Base-by-base conservation (phyloP, 2,797 vertebrate species). In the Lacerta bilineata region DNA sequence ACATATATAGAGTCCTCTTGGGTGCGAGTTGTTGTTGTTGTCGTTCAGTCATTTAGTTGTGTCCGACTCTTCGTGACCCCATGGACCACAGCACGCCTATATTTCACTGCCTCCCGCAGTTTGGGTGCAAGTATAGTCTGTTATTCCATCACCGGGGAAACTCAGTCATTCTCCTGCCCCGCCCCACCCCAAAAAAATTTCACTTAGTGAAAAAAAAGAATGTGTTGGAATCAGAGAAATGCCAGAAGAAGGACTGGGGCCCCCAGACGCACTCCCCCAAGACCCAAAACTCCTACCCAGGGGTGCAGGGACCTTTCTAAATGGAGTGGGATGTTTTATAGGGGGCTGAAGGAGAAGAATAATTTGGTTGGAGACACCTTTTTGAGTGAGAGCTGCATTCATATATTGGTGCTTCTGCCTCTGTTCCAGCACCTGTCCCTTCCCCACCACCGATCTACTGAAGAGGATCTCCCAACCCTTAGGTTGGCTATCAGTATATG, bases 41-140 rank as follows among this genome's bases (percentile, higher is more conserved):
- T 33, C 33, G 33, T 33, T 33, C 33, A 33, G 33, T 33, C 33
- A 33, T 33, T 33, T 2, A 33, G 33, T 33, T 33, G 33, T 33
- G 33, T 33, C 33, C 33, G 33, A 33, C 33, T 33, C 33, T 33
- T 33, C 33, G 33, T 33, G 33, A 33, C 33, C 33, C 33, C 33
- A 33, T 33, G 33, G 33, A 33, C 33, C 33, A 33, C 1, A 33
- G 33, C 33, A 33, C 33, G 33, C 33, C 33, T 33, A 33, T 33
- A 33, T 33, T 33, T 33, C 33, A 33, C 33, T 33, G 33, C 33
- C 33, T 33, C 33, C 33, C 33, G 33, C 33, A 33, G 33, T 33
- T 68, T 90, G 39, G 46, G 18, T 90, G 88, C 72, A 43, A 25
- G 89, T 93, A 82, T 88, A 55, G 50, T 55, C 50, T 55, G 50